Base-by-base conservation (phyloP, 2,888 invertebrate species). In the Argyra leucocephala region DNA sequence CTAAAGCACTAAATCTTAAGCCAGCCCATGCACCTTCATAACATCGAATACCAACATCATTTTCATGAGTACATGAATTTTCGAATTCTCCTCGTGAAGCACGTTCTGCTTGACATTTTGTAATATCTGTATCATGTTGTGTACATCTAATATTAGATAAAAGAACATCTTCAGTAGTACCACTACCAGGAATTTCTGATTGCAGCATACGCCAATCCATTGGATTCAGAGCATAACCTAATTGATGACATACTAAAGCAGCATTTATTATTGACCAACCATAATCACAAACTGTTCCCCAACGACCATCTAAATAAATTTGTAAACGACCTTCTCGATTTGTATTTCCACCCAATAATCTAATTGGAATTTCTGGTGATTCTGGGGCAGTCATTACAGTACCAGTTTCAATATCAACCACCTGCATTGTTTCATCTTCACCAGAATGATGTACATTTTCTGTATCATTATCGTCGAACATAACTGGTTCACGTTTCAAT, bases 241-340 rank as follows among this genome's bases (percentile, higher is more conserved):
- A 81, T 79, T 98, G 97, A 78, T 96, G 91, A 74, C 99, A 99
- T 1, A 93, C 95, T 62, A 98, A 80, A 0, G 96, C 93, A 0
- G 99, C 96, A 74, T 94, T 90, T 60, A 87, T 83, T 22, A 93
- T 88, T 61, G 89, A 95, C 96, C 98, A 99, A 61, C 91, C 92
- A 76, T 98, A 93, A 79, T 93, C 93, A 76, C 99, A 99, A 1
- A 99, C 93, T 0, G 97, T 97, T 48, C 98, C 98, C 98, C 98
- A 98, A 76, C 88, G 87, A 0, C 89, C 89, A 67, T 90, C 86
- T 10, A 96, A 82, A 73, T 88, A 85, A 0, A 97, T 86, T 82
- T 93, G 92, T 57, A 94, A 77, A 70, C 96, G 84, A 0, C 99
- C 99, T 81, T 96, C 95, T 57, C 87, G 85, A 64, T 85, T 85